Percentiles rank a stretch among this genome's conserved stretches.
phyloP scores from a whole-genome alignment of 64 coral and sea anemone genomes.

The Actinia tenebrosa region DNA sequence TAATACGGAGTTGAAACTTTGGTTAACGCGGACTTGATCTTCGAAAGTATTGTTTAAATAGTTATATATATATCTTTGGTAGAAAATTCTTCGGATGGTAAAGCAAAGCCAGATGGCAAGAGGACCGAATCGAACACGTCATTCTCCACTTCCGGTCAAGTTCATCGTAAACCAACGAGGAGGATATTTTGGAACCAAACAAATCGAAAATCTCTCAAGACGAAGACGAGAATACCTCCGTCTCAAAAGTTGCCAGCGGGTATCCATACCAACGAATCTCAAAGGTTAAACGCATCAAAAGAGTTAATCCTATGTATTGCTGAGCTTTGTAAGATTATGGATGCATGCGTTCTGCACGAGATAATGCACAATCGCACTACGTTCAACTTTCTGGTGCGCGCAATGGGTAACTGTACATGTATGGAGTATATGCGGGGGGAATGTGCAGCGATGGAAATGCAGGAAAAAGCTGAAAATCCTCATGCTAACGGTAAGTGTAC shows the following conservation, averaged over 20 bases:
- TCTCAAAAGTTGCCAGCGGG: neutral
- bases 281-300: neutral
- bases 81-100: neutral
- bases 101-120: neutral
- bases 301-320: neutral
- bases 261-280: neutral
- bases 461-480: neutral
- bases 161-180: neutral
- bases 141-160: neutral
- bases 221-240: neutral
- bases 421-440: neutral
- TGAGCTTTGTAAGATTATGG: neutral
- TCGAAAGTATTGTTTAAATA: too few species aligned
- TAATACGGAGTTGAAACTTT: too few species aligned
- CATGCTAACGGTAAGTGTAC: too few species aligned
- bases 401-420: neutral
- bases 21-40: too few species aligned
- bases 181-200: constrained; percentile 2
- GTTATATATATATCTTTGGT: neutral
- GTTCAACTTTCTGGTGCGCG: neutral
- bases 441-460: neutral
- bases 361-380: neutral
- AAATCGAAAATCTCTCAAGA: neutral
- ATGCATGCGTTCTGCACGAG: neutral
- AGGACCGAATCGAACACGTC: neutral